Evolutionary conservation across 2,888 invertebrate species (phyloP), one percentile per base, ranked within the genome.

Genomic region (Elysia crispata): DNA sequence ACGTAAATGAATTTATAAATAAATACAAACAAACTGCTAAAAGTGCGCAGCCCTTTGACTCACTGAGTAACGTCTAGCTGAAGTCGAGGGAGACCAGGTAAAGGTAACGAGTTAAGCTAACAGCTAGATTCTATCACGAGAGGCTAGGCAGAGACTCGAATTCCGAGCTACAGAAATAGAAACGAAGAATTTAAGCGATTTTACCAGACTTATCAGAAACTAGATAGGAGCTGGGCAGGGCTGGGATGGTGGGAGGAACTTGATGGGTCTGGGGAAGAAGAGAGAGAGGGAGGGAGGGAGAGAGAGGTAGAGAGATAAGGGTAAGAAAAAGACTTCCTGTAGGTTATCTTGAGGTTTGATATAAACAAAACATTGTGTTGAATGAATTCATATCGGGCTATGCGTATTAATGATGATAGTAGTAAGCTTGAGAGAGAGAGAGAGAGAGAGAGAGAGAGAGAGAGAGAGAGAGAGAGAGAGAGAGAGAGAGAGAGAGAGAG

Each of bases 371-470:
- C n/a, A n/a, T 3, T n/a, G 25, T 23, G 60, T 23, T n/a, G 25
- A 5, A 60, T 3, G 25, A n/a, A 60, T n/a, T 8, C 6, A 60
- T n/a, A 25, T 23, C 15, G 41, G 3, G 41, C 41, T 41, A 11
- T 41, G 3, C 11, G 33, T 8, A n/a, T 31, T 31, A 70, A 41
- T 33, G 70, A 41, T 6, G n/a, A 6, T 33, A n/a, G n/a, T 13
- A 49, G 49, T 13, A 8, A 41, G 41, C 11, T 1, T 13, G 49
- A 70, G 23, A 49, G 49, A 49, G 49, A 49, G 41, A 70, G n/a
- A 70, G 25, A 31, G 70, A 70, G 41, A 70, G 70, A 70, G 70
- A 70, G 70, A 70, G 70, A 70, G 3, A 70, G 33, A 28, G 49
- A 31, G 70, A 70, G 70, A 70, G 70, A 41, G 41, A 49, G 23